Percentiles rank a stretch among this genome's conserved stretches.
phyloP scores from a whole-genome alignment of 2,888 invertebrate species.

The Allophyes oxyacanthae region DNA sequence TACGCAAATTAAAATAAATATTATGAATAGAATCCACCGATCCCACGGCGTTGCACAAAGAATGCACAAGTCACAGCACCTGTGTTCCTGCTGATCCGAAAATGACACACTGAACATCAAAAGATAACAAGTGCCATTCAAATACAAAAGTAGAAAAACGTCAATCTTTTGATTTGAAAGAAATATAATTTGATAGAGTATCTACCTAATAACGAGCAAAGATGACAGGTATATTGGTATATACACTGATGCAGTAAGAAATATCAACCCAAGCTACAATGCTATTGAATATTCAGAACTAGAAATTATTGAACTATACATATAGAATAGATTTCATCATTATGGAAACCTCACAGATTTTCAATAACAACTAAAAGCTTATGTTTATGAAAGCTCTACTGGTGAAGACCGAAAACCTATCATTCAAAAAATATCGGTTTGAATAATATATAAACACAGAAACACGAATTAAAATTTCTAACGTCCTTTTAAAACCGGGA shows the following conservation, averaged over 20 bases:
- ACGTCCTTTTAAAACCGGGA: slow-evolving; percentile 41
- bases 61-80: slow-evolving; percentile 85
- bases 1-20: slow-evolving; percentile 59
- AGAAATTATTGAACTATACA: slow-evolving; percentile 4
- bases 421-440: slow-evolving; percentile 7
- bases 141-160: slow-evolving; percentile 31
- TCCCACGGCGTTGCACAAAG: slow-evolving; percentile 73
- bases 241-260: slow-evolving; percentile 16
- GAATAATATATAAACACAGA: slow-evolving; percentile 24
- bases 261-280: slow-evolving; percentile 19
- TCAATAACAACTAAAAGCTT: neutral
- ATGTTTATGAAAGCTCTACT: too few species aligned
- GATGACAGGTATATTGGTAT: slow-evolving; percentile 37
- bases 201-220: slow-evolving; percentile 28
- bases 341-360: neutral
- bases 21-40: slow-evolving; percentile 53
- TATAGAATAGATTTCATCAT: neutral
- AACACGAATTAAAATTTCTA: slow-evolving; percentile 53
- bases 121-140: slow-evolving; percentile 54
- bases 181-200: slow-evolving; percentile 40
- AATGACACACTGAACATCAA: slow-evolving; percentile 41
- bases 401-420: too few species aligned
- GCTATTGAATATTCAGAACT: slow-evolving; percentile 11
- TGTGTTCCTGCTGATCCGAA: slow-evolving; percentile 63
- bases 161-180: slow-evolving; percentile 15